Base-by-base conservation (phyloP, 2,888 invertebrate species). In the Venusia cambrica region DNA sequence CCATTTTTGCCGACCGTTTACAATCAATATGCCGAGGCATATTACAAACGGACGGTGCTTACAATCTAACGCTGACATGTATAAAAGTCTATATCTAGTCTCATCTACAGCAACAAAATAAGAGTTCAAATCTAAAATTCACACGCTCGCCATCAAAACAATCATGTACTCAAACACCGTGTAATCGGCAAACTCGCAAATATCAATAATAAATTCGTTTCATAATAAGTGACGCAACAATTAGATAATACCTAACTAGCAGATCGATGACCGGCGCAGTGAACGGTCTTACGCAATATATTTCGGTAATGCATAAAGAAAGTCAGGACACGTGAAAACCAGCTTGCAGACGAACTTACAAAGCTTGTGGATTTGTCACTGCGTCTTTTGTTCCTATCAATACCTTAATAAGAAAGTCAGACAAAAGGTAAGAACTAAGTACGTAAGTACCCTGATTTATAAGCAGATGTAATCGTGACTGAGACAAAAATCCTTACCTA, bases 211-310 rank as follows among this genome's bases (percentile, higher is more conserved):
- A 59, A 64, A 64, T 52, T 51, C 58, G 62, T 72, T 67, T 64
- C 73, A 64, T 65, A 72, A 76, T 62, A 57, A 48, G 73, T 72
- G 60, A 34, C 54, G 72, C 62, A 77, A 80, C 68, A 78, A 76
- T 79, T 80, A 80, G 78, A 74, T 80, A 80, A 78, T 71, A 57
- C 50, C 51, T 50, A 53, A 41, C 51, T 50, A 53, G 40, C 48
- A 68, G 71, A 71, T 68, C 73, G 67, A 70, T 67, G 67, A 62
- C 63, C 66, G n/a, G 60, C 47, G 46, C 56, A 55, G 36, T 65
- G 72, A 70, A 58, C 52, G 68, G 73, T 9, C 39, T 79, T 77
- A 61, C 62, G 56, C 67, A 76, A 73, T 41, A 36, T 54, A 49
- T 57, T 58, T 63, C 52, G 58, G 59, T 50, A 19, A 34, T 64